A percentile compares a stretch with the other conserved stretches of the same genome.
Evolutionary conservation across 2,113 vertebrate species (phyloP).

Genomic region (Neopipo cinnamomea): DNA sequence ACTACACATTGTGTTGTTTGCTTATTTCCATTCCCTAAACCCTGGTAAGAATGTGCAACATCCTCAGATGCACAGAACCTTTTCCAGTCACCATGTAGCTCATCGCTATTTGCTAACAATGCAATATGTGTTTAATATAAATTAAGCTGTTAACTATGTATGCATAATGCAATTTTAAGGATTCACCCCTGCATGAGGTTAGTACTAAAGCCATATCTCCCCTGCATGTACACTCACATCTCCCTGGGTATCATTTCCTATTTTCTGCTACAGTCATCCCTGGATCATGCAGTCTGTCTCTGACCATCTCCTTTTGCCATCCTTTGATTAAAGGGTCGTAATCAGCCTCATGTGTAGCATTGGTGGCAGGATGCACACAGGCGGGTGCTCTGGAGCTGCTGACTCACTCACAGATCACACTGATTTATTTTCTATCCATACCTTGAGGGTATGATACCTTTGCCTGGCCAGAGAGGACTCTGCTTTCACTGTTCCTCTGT

Average conservation of each 20-base stretch:
- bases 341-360: not conserved
- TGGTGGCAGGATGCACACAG: not conserved
- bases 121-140: not conserved
- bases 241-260: not conserved
- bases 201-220: not conserved
- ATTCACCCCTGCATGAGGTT: not conserved
- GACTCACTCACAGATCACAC: rapidly evolving
- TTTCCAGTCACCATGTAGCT: not conserved
- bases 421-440: not conserved
- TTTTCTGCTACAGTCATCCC: not conserved
- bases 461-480: not conserved
- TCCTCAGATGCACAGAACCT: not conserved
- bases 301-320: not conserved
- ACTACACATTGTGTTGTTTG: not conserved
- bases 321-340: not conserved
- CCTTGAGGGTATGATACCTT: not conserved
- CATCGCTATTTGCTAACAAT: not conserved
- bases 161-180: not conserved
- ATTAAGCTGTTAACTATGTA: not conserved
- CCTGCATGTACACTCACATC: rapidly evolving
- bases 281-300: not conserved
- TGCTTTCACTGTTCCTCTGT: not conserved
- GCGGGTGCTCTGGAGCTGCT: not conserved
- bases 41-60: not conserved
- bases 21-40: not conserved